Base-by-base conservation (phyloP, 2,888 invertebrate species). In the Andricus curvator region DNA sequence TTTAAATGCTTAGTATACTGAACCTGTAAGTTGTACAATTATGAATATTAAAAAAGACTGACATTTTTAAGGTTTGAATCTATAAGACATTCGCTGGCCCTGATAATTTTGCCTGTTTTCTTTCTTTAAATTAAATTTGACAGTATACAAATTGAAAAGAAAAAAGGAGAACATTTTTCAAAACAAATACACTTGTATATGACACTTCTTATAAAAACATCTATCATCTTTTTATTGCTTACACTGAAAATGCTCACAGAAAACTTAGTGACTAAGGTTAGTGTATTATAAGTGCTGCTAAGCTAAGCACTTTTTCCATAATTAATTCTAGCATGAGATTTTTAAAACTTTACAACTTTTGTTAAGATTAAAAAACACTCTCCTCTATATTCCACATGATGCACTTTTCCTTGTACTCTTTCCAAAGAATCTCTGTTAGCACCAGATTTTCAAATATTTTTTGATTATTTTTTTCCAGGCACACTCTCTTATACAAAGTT, bases 161-260 rank as follows among this genome's bases (percentile, higher is more conserved):
- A 22, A 20, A 8, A 60, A 11, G 20, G 15, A 33, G 76, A 60
- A 76, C 33, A 20, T 60, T 29, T 20, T 68, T 6, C 22, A 15
- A 68, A 44, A 64, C 64, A 29, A 64, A 29, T 25, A 15, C 25
- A 64, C 25, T 29, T 64, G 25, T 64, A 29, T 64, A 29, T 17
- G 13, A 17, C 64, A 64, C 29, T 11, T 25, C 4, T 64, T 29
- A 64, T 29, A 29, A 22, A 44, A 44, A 48, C 17, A 68, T 68
- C 25, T 25, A 68, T 68, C 25, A 68, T 68, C 15, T 68, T 25
- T 68, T 22, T 68, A 44, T 25, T 68, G 68, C 41, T 68, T 68
- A 44, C 68, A 68, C 9, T 48, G 68, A 41, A n/a, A 44, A 44
- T 48, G 68, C 44, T 68, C 68, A 48, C 68, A 68, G 68, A 68